Conservation (phyloP, 1,140 invertebrate genomes). For the Drosophila novamexicana region DNA sequence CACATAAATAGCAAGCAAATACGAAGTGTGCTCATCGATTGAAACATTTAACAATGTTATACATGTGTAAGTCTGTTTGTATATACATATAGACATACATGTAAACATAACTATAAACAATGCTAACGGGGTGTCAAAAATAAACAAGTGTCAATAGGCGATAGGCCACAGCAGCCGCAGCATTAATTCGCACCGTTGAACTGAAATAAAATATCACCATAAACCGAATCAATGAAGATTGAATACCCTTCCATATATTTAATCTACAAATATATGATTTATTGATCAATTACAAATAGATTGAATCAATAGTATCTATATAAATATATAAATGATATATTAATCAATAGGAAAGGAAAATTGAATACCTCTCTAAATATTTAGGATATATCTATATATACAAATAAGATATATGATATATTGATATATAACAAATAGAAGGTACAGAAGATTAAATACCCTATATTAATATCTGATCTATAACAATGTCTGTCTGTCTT, state of each 20-base stretch:
- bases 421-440: too few relatives aligned
- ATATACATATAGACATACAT: constrained; percentile 10
- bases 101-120: constrained; percentile 22
- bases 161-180: constrained; percentile 48
- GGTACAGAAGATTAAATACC: too few relatives aligned
- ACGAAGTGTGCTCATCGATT: background rate
- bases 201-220: constrained; percentile 54
- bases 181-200: constrained; percentile 44
- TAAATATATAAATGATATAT: too few relatives aligned
- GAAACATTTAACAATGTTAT: background rate
- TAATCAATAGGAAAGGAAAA: too few relatives aligned
- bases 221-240: constrained; percentile 16
- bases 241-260: background rate
- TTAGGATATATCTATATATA: too few relatives aligned
- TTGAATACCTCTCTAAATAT: too few relatives aligned
- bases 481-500: too few relatives aligned
- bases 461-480: too few relatives aligned
- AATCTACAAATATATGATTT: too few relatives aligned
- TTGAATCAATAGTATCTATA: too few relatives aligned
- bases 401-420: too few relatives aligned
- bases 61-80: background rate
- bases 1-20: background rate
- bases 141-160: constrained; percentile 80
- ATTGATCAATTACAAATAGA: too few relatives aligned
- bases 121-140: constrained; percentile 67